Conservation (phyloP, 2,113 vertebrate species). For the Fregata magnificens region DNA sequence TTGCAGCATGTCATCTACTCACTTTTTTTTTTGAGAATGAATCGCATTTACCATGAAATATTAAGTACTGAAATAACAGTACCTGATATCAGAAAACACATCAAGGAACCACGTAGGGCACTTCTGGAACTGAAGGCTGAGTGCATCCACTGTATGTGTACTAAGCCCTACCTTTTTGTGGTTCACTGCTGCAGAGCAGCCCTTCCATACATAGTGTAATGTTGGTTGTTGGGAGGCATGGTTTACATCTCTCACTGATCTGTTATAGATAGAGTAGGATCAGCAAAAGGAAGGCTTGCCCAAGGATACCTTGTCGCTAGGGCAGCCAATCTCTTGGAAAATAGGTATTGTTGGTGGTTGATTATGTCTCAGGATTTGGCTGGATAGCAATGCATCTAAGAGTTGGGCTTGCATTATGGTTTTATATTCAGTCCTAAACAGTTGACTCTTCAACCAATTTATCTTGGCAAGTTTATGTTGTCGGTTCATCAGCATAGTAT, state of each 20-base stretch:
- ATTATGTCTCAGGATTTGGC: neutral
- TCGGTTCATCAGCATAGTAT: neutral
- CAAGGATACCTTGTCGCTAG: neutral
- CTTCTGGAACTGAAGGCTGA: neutral
- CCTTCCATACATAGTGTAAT: neutral
- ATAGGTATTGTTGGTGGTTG: rapidly evolving
- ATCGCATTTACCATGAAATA: neutral
- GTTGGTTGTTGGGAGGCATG: neutral
- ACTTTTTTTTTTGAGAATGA: neutral
- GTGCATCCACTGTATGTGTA: neutral
- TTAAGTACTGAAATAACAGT: neutral
- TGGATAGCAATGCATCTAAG: neutral
- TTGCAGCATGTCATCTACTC: neutral
- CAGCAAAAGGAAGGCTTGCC: neutral
- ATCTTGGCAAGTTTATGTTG: neutral
- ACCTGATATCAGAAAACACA: neutral
- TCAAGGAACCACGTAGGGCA: neutral
- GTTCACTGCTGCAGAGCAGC: neutral
- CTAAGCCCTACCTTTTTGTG: neutral
- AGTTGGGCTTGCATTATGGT: neutral
- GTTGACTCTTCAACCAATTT: neutral
- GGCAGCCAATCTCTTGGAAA: neutral
- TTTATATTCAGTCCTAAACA: neutral
- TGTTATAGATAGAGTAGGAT: neutral
- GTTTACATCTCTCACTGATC: neutral